Base-by-base conservation (phyloP, 2,797 vertebrate species). In the Danio aesculapii region DNA sequence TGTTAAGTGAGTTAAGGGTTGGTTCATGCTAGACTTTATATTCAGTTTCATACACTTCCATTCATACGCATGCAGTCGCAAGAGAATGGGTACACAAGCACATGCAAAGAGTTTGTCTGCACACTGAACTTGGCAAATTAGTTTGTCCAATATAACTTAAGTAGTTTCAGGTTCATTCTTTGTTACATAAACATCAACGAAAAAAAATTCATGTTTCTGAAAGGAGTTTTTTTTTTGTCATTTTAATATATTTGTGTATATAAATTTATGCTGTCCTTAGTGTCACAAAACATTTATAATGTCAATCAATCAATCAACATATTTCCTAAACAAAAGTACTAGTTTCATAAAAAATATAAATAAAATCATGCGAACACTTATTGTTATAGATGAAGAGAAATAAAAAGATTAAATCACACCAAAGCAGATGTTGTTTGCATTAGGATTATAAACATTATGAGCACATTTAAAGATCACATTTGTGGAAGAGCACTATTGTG, bases 31-130 rank as follows among this genome's bases (percentile, higher is more conserved):
- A 79, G 6, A 71, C 62, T 71, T 62, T 55, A 12, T 13, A 14
- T 72, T 46, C 2, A 8, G n/a, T 69, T 77, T 44, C 10, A 57
- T 19, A 19, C 44, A 68, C 21, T 41, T 49, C 10, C 9, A 75
- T 21, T 75, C 14, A 19, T 50, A 5, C 8, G 4, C 77, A 80
- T 80, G 77, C 59, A 80, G 61, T 53, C 17, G 6, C 17, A 63
- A 19, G 41, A 44, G 10, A 62, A 79, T 72, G 77, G 58, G 68
- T 21, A 57, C 50, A 44, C 59, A 72, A 79, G 68, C 77, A 72
- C 77, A 80, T 72, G 77, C 68, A 73, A 55, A 52, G 6, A 69
- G 4, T 59, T 50, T 50, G 11, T 49, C 57, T 75, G 50, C 30
- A 63, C 10, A 70, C 17, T n/a, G 30, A 17, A 39, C 16, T 67